Conservation (phyloP, 2,888 invertebrate species). For the Troilus luridus region DNA sequence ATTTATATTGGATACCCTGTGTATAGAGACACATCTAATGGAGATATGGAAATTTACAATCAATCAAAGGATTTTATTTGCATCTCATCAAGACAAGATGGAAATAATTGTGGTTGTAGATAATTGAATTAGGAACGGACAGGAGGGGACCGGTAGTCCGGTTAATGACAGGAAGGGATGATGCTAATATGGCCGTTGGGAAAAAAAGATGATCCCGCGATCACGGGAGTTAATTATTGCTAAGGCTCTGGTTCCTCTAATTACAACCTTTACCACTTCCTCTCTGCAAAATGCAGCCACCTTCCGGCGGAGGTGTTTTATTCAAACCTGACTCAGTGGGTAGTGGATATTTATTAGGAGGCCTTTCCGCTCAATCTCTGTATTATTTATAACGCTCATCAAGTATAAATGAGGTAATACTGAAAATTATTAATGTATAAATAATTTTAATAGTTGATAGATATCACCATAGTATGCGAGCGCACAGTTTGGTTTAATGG, state of each 20-base stretch:
- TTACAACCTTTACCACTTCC: not conserved
- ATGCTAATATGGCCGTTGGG: not conserved
- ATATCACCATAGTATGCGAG: no score
- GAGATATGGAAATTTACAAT: no score
- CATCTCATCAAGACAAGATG: not conserved
- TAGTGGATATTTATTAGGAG: not conserved
- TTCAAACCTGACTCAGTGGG: not conserved
- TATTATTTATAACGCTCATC: no score
- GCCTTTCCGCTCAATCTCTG: no score
- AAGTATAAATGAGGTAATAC: no score
- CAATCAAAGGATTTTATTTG: no score
- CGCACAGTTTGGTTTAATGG: no score
- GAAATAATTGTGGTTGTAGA: not conserved
- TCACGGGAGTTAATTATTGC: not conserved
- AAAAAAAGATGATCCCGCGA: not conserved
- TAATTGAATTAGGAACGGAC: not conserved
- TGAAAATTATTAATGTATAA: no score
- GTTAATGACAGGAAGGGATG: not conserved
- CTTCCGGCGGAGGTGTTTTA: not conserved
- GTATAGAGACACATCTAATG: no score
- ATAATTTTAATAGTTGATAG: no score
- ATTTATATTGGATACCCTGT: no score
- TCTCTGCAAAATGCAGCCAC: not conserved
- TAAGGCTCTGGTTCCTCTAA: not conserved
- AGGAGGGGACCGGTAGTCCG: not conserved